Evolutionary conservation across 2,888 invertebrate species (phyloP).

Genomic region (Aphodius sticticus): DNA sequence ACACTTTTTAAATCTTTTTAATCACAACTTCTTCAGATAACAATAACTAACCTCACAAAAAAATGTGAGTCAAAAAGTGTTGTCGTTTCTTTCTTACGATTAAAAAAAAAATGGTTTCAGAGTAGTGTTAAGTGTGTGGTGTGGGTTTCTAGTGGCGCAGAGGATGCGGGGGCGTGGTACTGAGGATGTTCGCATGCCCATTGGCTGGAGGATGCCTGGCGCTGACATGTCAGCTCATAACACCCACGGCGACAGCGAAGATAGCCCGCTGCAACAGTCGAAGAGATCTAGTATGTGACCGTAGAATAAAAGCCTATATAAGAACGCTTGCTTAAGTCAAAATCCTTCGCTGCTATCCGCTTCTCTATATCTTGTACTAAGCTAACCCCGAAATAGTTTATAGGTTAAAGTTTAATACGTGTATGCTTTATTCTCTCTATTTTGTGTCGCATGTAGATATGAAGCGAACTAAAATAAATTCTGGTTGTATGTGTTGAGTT

Average conservation of each 20-base stretch:
- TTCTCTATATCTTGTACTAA: neutral
- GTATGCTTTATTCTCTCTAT: neutral
- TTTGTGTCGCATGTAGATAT: neutral
- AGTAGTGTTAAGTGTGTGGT: constrained; percentile 54
- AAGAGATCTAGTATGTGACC: constrained; percentile 82
- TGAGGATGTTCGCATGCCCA: constrained; percentile 56
- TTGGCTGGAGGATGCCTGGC: constrained; percentile 64
- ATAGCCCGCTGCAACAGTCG: constrained; percentile 84
- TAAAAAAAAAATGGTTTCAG: constrained; percentile 16
- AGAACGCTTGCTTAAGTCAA: neutral
- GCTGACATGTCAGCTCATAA: constrained; percentile 60
- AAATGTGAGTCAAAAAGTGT: neutral
- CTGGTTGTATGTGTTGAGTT: too few relatives aligned
- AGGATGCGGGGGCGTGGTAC: constrained; percentile 52
- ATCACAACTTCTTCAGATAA: neutral
- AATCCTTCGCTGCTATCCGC: neutral
- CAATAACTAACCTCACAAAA: too few relatives aligned
- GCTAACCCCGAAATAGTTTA: neutral
- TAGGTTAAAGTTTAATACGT: constrained; percentile 20
- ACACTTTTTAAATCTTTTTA: neutral
- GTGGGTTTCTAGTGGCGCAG: constrained; percentile 45
- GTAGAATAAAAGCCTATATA: constrained; percentile 7
- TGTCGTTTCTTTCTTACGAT: neutral
- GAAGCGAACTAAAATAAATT: neutral
- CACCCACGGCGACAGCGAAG: constrained; percentile 75